Evolutionary conservation across 2,888 invertebrate species (phyloP), one percentile per base, ranked within the genome.

Genomic region (Platycheirus rosarum): DNA sequence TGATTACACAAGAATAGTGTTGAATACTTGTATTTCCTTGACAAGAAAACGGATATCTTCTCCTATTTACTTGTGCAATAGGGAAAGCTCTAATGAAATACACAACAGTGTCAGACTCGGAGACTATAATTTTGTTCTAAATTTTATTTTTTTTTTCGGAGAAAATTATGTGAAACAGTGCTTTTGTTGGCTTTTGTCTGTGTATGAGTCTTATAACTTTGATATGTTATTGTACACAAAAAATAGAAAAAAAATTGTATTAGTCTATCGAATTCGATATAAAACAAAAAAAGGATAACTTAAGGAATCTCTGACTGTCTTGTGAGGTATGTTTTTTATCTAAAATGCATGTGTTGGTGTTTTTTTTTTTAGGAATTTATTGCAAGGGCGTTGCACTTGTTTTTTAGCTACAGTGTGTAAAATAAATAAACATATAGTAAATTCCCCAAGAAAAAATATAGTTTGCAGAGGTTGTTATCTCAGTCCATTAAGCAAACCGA

Each of bases 1-100:
- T 57, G 55, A 40, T 53, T 57, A 57, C 57, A 57, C 57, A 57
- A 57, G 37, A 57, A 57, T 57, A 9, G 57, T 57, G 18, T 53
- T 11, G 11, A 51, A 32, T 51, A 51, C 32, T 51, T 51, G 37
- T 11, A 13, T 55, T 20, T 23, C 20, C 7, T 9, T 53, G n/a
- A 37, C 4, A 13, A 49, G 18, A 32, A 32, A 32, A 9, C 37
- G 13, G 14, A 57, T 40, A 57, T 40, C 26, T 13, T 23, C 55
- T 40, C 14, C 40, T 23, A 57, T 14, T 23, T 20, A 57, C 23
- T 23, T 20, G 40, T 57, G 57, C 57, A 57, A 26, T 55, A 20
- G 23, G 23, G 18, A 57, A 57, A 57, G 57, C 57, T 57, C 23
- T 1, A 23, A 37, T 13, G 40, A 40, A 40, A 14, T 26, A 40